Conservation (phyloP, 2,797 vertebrate species). For the Chelon labrosus region DNA sequence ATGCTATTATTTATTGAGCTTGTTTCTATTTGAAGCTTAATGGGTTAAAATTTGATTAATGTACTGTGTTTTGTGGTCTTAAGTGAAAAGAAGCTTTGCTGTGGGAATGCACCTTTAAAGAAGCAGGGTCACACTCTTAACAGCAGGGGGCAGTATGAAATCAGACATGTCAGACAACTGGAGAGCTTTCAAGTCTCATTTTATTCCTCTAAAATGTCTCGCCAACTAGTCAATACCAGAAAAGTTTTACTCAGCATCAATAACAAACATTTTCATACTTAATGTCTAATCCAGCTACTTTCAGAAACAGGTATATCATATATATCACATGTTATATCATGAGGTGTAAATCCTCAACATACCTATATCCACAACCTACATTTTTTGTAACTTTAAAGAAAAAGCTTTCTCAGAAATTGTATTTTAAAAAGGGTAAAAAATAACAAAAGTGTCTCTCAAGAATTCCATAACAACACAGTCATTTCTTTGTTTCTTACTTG, state of each 20-base stretch:
- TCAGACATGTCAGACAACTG: conserved; percentile 69
- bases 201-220: conserved; percentile 72
- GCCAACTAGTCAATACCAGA: conserved; percentile 49
- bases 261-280: conserved; percentile 68
- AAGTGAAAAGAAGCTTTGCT: background rate
- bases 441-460: conserved; percentile 29
- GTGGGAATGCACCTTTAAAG: conserved; percentile 1
- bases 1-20: background rate
- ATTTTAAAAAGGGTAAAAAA: conserved; percentile 58
- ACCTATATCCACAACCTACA: conserved; percentile 39
- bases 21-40: background rate
- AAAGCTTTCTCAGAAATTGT: conserved; percentile 43
- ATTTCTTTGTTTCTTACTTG: conserved; percentile 37
- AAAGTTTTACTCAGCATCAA: conserved; percentile 54
- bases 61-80: background rate
- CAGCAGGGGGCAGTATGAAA: conserved; percentile 71
- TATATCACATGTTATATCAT: no score
- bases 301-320: conserved; percentile 52
- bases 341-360: conserved; percentile 15
- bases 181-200: conserved; percentile 67
- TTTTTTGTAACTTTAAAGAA: conserved; percentile 38
- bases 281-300: conserved; percentile 42
- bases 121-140: conserved; percentile 44
- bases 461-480: conserved; percentile 28
- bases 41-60: background rate